Base-by-base conservation (phyloP, 2,888 invertebrate species). In the Hartigia nigra region DNA sequence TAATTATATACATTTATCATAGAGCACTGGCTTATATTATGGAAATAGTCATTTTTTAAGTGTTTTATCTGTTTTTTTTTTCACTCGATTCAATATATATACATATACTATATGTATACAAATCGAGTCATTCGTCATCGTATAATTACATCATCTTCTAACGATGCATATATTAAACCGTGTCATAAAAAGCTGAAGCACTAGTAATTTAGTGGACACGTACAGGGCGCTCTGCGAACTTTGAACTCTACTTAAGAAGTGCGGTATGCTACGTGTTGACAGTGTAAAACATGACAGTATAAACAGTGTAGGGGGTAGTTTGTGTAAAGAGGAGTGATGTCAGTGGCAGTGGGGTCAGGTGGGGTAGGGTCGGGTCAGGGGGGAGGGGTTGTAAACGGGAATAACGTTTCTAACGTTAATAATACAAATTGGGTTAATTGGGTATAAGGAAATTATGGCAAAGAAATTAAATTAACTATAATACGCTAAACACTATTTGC, bases 181-280 rank as follows among this genome's bases (percentile, higher is more conserved):
- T 23, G 72, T 35, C 72, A 34, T 32, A 34, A 72, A 72, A 72
- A 72, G 72, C 72, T 72, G 31, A 72, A 72, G 72, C 72, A 72
- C 72, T 72, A 72, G 23, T 23, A 35, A 35, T 35, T 23, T 55
- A 23, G 9, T 55, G 55, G 55, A 55, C 55, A 55, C 55, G 55
- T 55, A 55, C 55, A 55, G 55, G 55, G 23, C 55, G 23, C 55
- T 55, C 55, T 23, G 55, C 55, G 55, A 55, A 55, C 55, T 55
- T 55, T 55, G 55, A 2, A 23, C 55, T 55, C 55, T 55, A 55
- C 55, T 55, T 55, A 55, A 55, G 23, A 55, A 55, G 55, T 55
- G 55, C 55, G 55, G 23, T 55, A 55, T 55, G 55, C 55, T 55
- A 55, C 55, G 55, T 55, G 55, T 55, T 23, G 55, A 55, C 23